phyloP scores from a whole-genome alignment of 1,140 invertebrate species.

The Eueides isabella region DNA sequence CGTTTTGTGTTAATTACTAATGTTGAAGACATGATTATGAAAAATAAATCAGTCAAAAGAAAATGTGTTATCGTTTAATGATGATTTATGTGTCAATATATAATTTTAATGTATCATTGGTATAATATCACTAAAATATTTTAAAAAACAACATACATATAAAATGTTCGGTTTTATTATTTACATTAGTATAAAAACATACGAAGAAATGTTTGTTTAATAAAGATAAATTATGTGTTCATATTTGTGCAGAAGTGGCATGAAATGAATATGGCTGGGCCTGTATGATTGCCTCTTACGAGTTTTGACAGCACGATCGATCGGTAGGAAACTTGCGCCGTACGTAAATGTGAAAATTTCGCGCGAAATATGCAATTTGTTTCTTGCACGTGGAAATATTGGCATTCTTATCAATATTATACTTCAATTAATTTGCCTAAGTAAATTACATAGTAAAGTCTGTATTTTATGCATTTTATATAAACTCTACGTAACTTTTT shows the following conservation, averaged over 20 bases:
- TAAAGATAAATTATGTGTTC: not conserved
- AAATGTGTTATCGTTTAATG: not conserved
- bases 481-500: not conserved
- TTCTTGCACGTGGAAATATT: not conserved
- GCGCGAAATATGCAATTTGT: conserved; percentile 39
- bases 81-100: not conserved
- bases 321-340: conserved; percentile 55
- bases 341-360: conserved; percentile 41
- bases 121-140: not conserved
- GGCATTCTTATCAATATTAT: not conserved
- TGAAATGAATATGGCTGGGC: conserved; percentile 18
- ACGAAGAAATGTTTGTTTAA: not conserved
- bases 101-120: not conserved
- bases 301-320: conserved; percentile 56
- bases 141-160: not conserved
- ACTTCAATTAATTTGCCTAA: no score
- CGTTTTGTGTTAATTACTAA: not conserved
- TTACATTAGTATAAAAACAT: not conserved
- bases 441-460: no score
- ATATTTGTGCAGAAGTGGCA: not conserved
- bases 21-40: not conserved
- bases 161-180: not conserved
- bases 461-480: no score
- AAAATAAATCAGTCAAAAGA: not conserved
- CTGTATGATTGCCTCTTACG: conserved; percentile 17